Conservation (phyloP, 2,888 invertebrate species). For the Campaea margaritaria region DNA sequence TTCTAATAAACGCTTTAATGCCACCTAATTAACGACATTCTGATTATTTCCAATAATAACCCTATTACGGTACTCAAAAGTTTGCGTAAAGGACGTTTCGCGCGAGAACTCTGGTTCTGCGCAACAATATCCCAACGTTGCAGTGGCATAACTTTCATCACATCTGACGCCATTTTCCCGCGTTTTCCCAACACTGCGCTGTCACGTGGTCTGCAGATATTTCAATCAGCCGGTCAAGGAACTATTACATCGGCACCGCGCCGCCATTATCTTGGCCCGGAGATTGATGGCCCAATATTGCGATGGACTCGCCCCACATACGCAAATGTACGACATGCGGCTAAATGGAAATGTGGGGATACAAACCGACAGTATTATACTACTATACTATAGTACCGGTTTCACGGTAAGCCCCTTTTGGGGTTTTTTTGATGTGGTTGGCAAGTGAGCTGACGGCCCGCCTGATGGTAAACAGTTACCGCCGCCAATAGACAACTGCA, state of each 20-base stretch:
- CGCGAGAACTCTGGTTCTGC: no score
- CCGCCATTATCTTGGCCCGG: conserved; percentile 71
- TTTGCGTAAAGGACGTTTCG: not conserved
- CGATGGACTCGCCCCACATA: conserved; percentile 59
- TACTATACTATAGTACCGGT: no score
- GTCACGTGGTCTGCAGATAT: conserved; percentile 59
- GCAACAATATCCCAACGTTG: not conserved
- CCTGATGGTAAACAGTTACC: no score
- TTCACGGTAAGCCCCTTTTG: no score
- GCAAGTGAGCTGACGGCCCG: no score
- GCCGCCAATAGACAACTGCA: no score
- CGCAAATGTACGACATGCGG: conserved; percentile 38
- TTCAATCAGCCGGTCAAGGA: conserved; percentile 75
- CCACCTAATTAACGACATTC: no score
- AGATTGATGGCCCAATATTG: conserved; percentile 78
- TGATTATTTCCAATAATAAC: no score
- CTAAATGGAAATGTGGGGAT: conserved; percentile 6
- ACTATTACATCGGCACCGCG: conserved; percentile 69
- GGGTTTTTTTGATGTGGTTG: no score
- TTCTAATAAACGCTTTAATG: no score
- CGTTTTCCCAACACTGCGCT: conserved; percentile 33
- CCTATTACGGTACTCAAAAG: no score
- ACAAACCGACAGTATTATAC: not conserved
- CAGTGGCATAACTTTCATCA: conserved; percentile 6
- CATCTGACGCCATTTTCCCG: conserved; percentile 13